Evolutionary conservation across 2,888 invertebrate genomes (phyloP).

Genomic region (Muscina levida): DNA sequence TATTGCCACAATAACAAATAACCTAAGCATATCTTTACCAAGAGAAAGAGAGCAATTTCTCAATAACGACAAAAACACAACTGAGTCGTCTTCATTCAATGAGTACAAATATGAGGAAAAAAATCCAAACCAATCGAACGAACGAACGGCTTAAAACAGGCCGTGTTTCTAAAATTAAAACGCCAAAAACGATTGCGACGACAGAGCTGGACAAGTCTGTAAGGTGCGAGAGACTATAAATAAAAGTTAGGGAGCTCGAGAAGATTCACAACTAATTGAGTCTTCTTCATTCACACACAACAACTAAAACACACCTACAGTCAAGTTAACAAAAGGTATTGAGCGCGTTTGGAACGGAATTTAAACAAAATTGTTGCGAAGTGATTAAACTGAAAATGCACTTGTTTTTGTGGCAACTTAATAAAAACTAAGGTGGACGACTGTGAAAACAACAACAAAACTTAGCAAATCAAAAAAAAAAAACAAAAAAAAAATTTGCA

Average conservation of each 20-base stretch:
- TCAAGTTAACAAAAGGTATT: slow-evolving; percentile 5
- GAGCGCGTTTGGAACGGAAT: not conserved
- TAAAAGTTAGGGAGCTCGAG: slow-evolving; percentile 54
- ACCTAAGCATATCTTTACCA: too few relatives aligned
- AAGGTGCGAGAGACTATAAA: slow-evolving; percentile 56
- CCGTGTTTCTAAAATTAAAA: slow-evolving; percentile 40
- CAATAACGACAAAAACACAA: not conserved
- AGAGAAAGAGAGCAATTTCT: too few relatives aligned
- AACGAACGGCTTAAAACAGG: slow-evolving; percentile 50
- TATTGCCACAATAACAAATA: too few relatives aligned
- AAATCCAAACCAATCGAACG: slow-evolving; percentile 6
- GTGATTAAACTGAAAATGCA: slow-evolving; percentile 11
- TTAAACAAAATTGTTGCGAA: slow-evolving; percentile 8
- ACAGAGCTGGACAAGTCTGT: slow-evolving; percentile 16
- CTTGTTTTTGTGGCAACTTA: slow-evolving; percentile 16
- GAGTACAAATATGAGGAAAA: not conserved
- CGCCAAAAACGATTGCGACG: not conserved
- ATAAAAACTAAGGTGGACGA: not conserved
- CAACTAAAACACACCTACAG: not conserved
- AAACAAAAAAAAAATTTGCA: slow-evolving; percentile 13
- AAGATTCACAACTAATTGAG: slow-evolving; percentile 62
- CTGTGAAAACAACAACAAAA: not conserved
- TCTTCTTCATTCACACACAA: slow-evolving; percentile 57
- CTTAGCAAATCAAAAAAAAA: too few relatives aligned
- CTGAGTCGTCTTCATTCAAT: slow-evolving; percentile 30